Evolutionary conservation across 2,113 vertebrate species (phyloP), one percentile per base, ranked within the genome.

Genomic region (Willisornis vidua): DNA sequence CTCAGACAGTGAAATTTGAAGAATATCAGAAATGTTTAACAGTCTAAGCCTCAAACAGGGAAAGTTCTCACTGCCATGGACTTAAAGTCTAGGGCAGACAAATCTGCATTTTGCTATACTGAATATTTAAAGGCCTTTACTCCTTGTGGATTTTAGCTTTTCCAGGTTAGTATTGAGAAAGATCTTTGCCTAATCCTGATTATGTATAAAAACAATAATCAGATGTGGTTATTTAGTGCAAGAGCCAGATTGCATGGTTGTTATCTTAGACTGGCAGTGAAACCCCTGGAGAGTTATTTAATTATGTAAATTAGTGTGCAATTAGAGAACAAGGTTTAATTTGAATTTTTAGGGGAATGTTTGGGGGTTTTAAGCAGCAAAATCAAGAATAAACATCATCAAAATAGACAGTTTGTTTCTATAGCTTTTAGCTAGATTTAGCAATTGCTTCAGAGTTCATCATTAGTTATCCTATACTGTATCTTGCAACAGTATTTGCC

Each of bases 231-330:
- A 23, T 54, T 76, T 55, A 67, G 12, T 87, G 52, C 57, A 81
- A 74, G 61, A 92, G 31, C 62, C 72, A 90, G 70, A 59, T 35
- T 88, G 37, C 25, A 43, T 43, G 17, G 54, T 39, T 55, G 19
- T 93, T 95, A 86, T 85, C 79, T 90, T 55, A 70, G 55, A 85
- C 61, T 35, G 49, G n/a, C 90, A 88, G 51, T 43, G 46, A 94
- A 80, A 62, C 25, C 39, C 51, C 39, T 46, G 43, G n/a, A 33
- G 68, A 59, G 10, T 51, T 35, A 62, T 28, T 92, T 80, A 62
- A 71, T 86, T 66, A 90, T 86, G 33, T 70, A 92, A 84, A 87
- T 87, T 58, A 76, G 10, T 31, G 23, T 61, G 41, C 73, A 82
- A 54, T 71, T 85, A 84, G 41, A 68, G 70, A 94, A 89, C 9